A percentile compares a stretch with the other conserved stretches of the same genome.
phyloP scores from a whole-genome alignment of 2,888 invertebrate genomes.

The Drosophila lutescens region DNA sequence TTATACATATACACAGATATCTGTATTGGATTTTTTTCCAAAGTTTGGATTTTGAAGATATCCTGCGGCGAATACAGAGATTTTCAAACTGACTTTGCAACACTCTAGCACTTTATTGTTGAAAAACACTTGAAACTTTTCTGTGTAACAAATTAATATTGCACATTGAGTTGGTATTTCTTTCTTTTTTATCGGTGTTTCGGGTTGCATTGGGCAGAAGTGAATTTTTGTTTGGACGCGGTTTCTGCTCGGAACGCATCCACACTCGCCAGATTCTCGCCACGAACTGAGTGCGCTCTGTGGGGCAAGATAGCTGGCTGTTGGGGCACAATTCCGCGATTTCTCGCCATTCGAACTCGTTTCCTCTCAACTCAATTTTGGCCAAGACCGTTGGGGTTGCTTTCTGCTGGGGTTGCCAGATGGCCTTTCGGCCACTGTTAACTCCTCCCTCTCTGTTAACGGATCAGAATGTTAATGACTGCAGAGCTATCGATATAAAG shows the following conservation, averaged over 20 bases:
- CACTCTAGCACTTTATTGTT: constrained; percentile 6
- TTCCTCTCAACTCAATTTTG: constrained; percentile 7
- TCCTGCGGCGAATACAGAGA: constrained; percentile 81
- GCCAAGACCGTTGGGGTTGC: constrained; percentile 16
- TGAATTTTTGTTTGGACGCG: constrained; percentile 52
- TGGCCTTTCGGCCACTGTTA: not conserved
- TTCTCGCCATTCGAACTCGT: constrained; percentile 12
- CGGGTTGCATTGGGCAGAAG: constrained; percentile 34
- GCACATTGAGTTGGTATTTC: constrained; percentile 29
- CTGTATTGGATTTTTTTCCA: constrained; percentile 61
- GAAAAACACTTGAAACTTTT: constrained; percentile 21
- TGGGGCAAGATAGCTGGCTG: constrained; percentile 13
- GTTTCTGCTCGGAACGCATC: constrained; percentile 72
- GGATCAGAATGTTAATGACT: not conserved
- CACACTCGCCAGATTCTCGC: constrained; percentile 82
- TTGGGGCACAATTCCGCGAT: constrained; percentile 8
- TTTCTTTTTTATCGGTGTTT: constrained; percentile 14
- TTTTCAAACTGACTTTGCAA: constrained; percentile 56
- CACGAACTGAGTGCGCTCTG: constrained; percentile 76
- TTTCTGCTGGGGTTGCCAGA: constrained; percentile 12
- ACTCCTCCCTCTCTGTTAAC: not conserved
- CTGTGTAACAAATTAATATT: not conserved
- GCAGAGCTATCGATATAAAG: constrained; percentile 1
- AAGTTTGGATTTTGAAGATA: constrained; percentile 63
- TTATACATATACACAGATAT: constrained; percentile 53